phyloP scores from a whole-genome alignment of 2,888 invertebrate genomes.

The Lycaena phlaeas region DNA sequence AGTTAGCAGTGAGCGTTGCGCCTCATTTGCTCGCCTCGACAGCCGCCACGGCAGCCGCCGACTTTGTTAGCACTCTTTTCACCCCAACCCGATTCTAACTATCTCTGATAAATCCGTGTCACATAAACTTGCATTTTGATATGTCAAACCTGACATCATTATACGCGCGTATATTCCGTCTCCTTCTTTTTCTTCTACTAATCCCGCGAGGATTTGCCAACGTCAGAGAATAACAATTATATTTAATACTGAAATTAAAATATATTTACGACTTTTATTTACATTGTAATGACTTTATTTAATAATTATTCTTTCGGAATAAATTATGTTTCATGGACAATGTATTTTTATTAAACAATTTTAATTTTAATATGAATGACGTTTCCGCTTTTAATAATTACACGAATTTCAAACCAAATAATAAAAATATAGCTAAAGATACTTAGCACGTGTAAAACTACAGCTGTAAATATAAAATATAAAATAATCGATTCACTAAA shows the following conservation, averaged over 20 bases:
- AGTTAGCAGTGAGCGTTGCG: constrained; percentile 71
- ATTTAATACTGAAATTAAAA: too few species aligned
- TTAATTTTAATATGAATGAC: not conserved
- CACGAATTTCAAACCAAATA: not conserved
- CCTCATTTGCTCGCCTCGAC: constrained; percentile 66
- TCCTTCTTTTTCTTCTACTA: too few species aligned
- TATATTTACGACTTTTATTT: too few species aligned
- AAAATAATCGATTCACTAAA: too few species aligned
- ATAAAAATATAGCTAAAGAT: not conserved
- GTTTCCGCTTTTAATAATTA: constrained; percentile 1
- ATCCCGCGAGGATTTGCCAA: too few species aligned
- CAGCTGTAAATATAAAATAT: too few species aligned
- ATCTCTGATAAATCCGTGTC: constrained; percentile 53
- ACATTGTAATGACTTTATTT: constrained; percentile 13
- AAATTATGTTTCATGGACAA: constrained; percentile 1
- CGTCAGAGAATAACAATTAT: too few species aligned
- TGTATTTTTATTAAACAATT: constrained; percentile 1
- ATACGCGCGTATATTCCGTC: too few species aligned
- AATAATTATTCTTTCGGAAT: not conserved
- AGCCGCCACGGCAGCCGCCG: constrained; percentile 26
- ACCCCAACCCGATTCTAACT: constrained; percentile 51
- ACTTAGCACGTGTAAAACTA: too few species aligned
- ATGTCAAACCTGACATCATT: too few species aligned
- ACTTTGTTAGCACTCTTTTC: constrained; percentile 68
- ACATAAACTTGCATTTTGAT: constrained; percentile 31